These are phyloP conservation scores for Gymnogyps californianus DNA, from an alignment of 2,113 vertebrate species.

Conservation along the genomic window DNA sequence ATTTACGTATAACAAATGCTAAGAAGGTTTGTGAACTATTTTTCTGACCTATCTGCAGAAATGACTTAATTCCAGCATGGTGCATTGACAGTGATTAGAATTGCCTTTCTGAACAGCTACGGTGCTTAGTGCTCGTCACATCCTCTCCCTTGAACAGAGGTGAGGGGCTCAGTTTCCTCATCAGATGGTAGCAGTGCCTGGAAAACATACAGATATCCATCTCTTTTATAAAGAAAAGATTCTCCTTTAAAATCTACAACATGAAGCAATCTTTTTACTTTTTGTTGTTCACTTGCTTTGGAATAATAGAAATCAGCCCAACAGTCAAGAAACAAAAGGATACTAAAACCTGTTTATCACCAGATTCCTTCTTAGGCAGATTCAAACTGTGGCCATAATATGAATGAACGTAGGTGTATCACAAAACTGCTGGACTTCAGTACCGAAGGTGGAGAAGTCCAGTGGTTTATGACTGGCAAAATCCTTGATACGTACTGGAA, in stretches of 20 bases:
- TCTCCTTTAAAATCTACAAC: background rate
- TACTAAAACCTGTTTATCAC: background rate
- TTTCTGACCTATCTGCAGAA: background rate
- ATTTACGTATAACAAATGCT: constrained; percentile 40
- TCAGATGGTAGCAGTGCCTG: background rate
- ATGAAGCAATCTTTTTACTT: background rate
- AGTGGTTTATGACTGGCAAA: background rate
- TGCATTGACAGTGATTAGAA: background rate
- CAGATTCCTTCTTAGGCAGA: background rate
- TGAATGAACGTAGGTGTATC: background rate
- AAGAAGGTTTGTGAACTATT: background rate
- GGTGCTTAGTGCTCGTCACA: background rate
- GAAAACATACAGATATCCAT: background rate
- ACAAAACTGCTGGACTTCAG: background rate
- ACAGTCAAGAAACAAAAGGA: background rate
- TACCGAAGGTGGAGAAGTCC: background rate
- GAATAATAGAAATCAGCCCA: background rate
- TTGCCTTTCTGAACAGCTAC: background rate
- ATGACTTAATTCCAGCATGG: background rate
- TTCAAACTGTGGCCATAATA: background rate
- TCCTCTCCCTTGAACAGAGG: background rate
- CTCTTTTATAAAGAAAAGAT: background rate
- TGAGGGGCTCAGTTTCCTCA: background rate
- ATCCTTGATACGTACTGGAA: background rate
- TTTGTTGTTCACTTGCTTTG: background rate